These are phyloP conservation scores for Heterocephalus glaber DNA, from an alignment of 2,113 vertebrate genomes.

Conservation along the genomic window DNA sequence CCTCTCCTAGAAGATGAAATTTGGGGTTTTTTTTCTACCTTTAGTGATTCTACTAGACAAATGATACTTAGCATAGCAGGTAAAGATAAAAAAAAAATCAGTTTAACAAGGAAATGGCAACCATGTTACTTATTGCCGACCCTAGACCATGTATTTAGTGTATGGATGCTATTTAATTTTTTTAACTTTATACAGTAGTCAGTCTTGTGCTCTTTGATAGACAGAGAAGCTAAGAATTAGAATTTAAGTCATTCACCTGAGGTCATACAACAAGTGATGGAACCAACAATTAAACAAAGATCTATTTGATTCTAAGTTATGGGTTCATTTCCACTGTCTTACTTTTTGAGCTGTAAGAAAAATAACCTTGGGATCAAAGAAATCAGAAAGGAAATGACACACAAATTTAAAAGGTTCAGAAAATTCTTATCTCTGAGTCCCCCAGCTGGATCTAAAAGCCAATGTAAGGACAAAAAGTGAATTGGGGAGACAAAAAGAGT, in stretches of 20 bases:
- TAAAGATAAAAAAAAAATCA: background rate
- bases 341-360: background rate
- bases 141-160: background rate
- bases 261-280: background rate
- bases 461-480: background rate
- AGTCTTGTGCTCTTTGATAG: background rate
- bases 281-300: background rate
- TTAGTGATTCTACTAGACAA: background rate
- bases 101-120: background rate
- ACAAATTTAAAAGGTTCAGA: background rate
- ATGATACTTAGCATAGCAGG: background rate
- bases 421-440: slow-evolving; percentile 37
- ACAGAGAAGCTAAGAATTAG: background rate
- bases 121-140: background rate
- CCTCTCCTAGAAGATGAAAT: background rate
- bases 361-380: slow-evolving; percentile 63
- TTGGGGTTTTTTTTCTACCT: background rate
- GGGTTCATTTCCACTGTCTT: background rate
- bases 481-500: background rate
- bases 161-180: background rate
- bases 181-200: background rate
- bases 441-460: slow-evolving; percentile 41
- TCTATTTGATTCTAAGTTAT: background rate
- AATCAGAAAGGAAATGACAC: slow-evolving; percentile 34
- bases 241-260: background rate